Evolutionary conservation across 2,888 invertebrate genomes (phyloP), one percentile per base, ranked within the genome.

Genomic region (Pollenia amentaria): DNA sequence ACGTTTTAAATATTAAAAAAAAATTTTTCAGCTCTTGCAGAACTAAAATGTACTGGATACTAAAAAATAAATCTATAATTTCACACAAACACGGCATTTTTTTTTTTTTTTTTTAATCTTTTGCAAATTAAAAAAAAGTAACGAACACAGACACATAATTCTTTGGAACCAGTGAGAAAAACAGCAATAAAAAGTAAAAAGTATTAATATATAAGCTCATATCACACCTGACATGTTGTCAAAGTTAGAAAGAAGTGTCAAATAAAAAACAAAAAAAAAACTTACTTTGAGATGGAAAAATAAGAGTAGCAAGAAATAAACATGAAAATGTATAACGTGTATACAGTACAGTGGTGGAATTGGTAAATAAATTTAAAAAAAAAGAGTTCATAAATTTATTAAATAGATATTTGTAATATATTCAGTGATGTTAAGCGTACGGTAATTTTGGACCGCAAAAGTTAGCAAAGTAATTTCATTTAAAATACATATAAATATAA

Each of bases 221-320:
- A 82, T 70, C 78, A 69, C 67, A 76, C 72, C 73, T 81, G 81
- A 72, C 73, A 75, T 82, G 62, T 64, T 82, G 73, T 75, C 82
- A 86, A 75, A 75, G 62, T 55, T 62, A 40, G 2, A 55, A 60
- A 60, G 48, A 77, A 75, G 69, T 76, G 75, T 60, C 76, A 82
- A 48, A 51, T 57, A 51, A 29, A 67, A 21, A 16, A 64, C 21
- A 64, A 55, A 55, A 64, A 16, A 44, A 44, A 60, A 38, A 70
- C 14, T 12, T 7, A 76, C 29, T 29, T 29, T 29, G 14, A 65
- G 14, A 48, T 21, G 9, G 38, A 40, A 55, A 42, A 57, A 65
- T 16, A 14, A 18, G 21, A 73, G 29, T 3, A 40, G 16, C 12
- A 62, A 16, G 12, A 18, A 44, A 78, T 38, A 46, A 67, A 48